These are phyloP conservation scores for Poeciliopsis turrubarensis DNA, from an alignment of 2,113 vertebrate genomes.

Conservation along the genomic window DNA sequence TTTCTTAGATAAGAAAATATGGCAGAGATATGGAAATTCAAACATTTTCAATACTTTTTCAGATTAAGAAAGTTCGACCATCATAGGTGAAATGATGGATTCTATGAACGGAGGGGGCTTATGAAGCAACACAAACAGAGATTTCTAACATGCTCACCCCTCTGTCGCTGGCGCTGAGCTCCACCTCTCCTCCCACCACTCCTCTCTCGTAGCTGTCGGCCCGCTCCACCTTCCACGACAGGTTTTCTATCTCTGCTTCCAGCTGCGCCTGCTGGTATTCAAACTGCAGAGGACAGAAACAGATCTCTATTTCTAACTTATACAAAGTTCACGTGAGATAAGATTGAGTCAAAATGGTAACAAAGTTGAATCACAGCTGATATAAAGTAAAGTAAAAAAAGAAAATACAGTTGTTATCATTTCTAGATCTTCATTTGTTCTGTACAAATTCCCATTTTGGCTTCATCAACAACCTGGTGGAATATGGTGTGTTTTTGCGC, in stretches of 20 bases:
- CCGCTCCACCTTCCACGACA: slow-evolving; percentile 98
- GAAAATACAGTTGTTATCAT: no score
- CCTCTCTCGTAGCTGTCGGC: slow-evolving; percentile 97
- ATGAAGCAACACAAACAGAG: neutral
- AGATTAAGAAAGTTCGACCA: no score
- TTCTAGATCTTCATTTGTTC: no score
- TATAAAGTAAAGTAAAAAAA: neutral
- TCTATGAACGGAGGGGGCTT: no score
- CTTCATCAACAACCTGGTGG: no score
- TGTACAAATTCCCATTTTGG: no score
- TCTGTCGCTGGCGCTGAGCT: slow-evolving; percentile 82
- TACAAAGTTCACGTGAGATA: neutral
- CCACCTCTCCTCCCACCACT: slow-evolving; percentile 83
- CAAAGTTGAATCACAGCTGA: neutral
- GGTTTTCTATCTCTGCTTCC: slow-evolving; percentile 98
- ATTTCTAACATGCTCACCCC: slow-evolving; percentile 64
- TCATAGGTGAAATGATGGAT: no score
- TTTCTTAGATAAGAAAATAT: no score
- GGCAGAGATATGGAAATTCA: no score
- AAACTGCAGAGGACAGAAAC: slow-evolving; percentile 80
- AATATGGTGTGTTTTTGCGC: no score
- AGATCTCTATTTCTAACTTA: neutral
- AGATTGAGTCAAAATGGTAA: neutral
- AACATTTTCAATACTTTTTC: no score
- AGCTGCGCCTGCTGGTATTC: slow-evolving; percentile 99